Base-by-base conservation (phyloP, 2,113 vertebrate genomes). In the Odontophorus gujanensis region DNA sequence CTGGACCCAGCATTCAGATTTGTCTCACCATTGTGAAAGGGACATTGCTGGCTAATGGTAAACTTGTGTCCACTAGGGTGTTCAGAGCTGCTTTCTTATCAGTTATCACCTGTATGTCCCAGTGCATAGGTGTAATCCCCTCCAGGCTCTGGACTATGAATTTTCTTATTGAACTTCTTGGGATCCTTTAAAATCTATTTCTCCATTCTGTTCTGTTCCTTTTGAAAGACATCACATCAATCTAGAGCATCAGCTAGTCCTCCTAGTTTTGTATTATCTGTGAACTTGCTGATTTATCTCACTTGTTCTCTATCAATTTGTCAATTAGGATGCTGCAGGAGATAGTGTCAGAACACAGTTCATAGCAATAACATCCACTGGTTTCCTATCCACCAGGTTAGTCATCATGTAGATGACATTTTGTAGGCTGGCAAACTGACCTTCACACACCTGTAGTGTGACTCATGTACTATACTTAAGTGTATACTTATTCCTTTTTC, bases 381-480 rank as follows among this genome's bases (percentile, higher is more conserved):
- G 2, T 78, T 19, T 78, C 9, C 7, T 10, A 4, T 45, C 25
- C 10, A 71, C 26, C 28, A 43, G 28, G 14, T 6, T 17, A 43
- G 36, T 43, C 1, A 13, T 50, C n/a, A 66, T 21, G 7, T 25
- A 38, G 16, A 78, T 78, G 15, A 26, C 50, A 53, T 53, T 25
- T 53, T 53, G 51, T 25, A 15, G 40, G 26, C 15, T 53, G 3
- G 21, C 53, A 68, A 19, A 21, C 12, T 74, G 36, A 4, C 45
- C 40, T 51, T 75, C 43, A 47, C 17, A 13, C 8, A 8, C 13
- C 6, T 26, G 9, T 13, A 22, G 9, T 0, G 0, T 65, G 43
- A 73, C 22, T 86, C n/a, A 28, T 5, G 63, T 12, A 14, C n/a
- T 38, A 61, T 17, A 7, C 3, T 47, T 82, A 21, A 34, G 36